These are phyloP conservation scores for Aporrectodea caliginosa DNA, from an alignment of 1,140 invertebrate genomes.

Conservation along the genomic window DNA sequence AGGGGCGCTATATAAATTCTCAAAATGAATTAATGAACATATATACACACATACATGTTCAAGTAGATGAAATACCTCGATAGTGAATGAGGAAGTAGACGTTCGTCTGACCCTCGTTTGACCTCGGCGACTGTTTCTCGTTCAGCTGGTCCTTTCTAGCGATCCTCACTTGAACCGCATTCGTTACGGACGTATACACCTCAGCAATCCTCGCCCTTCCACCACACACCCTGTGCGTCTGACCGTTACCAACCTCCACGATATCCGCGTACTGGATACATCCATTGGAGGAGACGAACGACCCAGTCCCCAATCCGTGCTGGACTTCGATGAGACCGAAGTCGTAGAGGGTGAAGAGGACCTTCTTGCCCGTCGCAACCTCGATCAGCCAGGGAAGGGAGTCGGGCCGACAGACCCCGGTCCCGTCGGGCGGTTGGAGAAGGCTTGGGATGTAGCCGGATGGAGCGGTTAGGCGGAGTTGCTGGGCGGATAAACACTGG, in stretches of 20 bases:
- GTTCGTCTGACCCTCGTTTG: too few species aligned
- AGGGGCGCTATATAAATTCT: too few species aligned
- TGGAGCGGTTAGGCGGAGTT: background rate
- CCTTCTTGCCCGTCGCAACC: background rate
- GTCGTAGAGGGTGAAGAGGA: background rate
- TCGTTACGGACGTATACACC: background rate
- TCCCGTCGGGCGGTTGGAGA: background rate
- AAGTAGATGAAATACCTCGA: too few species aligned
- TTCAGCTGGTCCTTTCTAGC: too few species aligned
- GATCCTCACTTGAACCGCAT: background rate
- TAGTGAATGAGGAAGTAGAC: background rate
- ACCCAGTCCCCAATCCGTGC: background rate
- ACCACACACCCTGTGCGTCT: background rate
- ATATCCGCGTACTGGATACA: background rate
- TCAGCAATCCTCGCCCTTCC: background rate
- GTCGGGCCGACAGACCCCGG: background rate
- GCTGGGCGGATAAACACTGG: background rate
- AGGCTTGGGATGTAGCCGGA: background rate
- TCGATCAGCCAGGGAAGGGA: background rate
- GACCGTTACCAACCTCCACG: background rate
- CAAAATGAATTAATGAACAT: too few species aligned
- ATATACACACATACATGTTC: too few species aligned
- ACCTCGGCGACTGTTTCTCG: too few species aligned
- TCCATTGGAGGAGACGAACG: background rate
- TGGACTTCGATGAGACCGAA: background rate